Base-by-base conservation (phyloP, 1,140 invertebrate genomes). In the Odontomachus brunneus region DNA sequence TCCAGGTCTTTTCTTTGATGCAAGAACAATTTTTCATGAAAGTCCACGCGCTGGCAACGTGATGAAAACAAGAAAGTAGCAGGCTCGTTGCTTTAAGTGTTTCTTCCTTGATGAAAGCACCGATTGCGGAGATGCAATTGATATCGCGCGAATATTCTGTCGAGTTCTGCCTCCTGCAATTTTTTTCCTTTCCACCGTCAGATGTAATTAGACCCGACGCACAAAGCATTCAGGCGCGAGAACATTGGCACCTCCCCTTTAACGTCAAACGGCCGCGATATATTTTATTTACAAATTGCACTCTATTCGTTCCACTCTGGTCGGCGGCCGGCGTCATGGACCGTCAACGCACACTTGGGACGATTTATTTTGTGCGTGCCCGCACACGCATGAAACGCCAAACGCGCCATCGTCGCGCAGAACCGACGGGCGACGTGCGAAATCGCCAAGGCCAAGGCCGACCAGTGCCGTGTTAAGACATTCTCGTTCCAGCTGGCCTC, bases 361-460 rank as follows among this genome's bases (percentile, higher is more conserved):
- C 26, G 3, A 78, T 44, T 67, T 19, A 44, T 53, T 55, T 53
- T 38, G 17, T 29, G 38, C 22, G 57, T n/a, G 29, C 15, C 11
- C 12, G 55, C 14, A 38, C 19, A 22, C 51, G 44, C 5, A 15
- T 67, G 66, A 82, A 81, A 72, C 29, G 53, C 19, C 33, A 51
- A 60, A 69, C 55, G 51, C 53, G 19, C 63, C 80, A 76, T 87
- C 67, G 78, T 66, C 69, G 83, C 53, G 66, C n/a, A 74, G 55
- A 73, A 67, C 81, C 38, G 26, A 53, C 9, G 38, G n/a, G 49
- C 22, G n/a, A 29, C 65, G 11, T 14, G 51, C 44, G 57, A 74
- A 82, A 60, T 66, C 38, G 14, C 67, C 82, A 91, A 91, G 91
- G 91, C 87, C 90, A 91, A 90, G 90, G 91, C 83, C 60, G 83